phyloP scores from a whole-genome alignment of 1,140 invertebrate species.

The Colletes latitarsis region DNA sequence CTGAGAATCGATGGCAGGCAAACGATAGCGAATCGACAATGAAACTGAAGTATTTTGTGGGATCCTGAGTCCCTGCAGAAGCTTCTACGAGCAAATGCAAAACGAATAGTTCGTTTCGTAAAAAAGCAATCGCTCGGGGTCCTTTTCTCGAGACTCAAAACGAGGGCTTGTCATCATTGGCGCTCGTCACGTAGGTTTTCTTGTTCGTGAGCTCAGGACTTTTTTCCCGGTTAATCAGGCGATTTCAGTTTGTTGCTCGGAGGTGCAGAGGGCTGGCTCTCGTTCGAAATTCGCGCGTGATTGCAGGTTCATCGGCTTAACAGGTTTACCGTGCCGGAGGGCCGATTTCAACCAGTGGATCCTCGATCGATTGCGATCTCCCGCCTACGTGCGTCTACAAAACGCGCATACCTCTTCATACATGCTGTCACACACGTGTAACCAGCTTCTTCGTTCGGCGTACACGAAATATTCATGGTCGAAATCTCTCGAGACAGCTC shows the following conservation, averaged over 20 bases:
- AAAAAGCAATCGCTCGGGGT: too few relatives aligned
- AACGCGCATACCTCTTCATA: not conserved
- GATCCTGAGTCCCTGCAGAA: too few relatives aligned
- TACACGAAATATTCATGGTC: too few relatives aligned
- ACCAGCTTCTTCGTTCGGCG: not conserved
- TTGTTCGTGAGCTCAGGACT: not conserved
- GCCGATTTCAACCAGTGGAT: slow-evolving; percentile 31
- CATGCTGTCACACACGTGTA: not conserved
- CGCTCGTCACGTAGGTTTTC: slow-evolving; percentile 20
- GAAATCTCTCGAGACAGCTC: too few relatives aligned
- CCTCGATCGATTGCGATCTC: slow-evolving; percentile 36
- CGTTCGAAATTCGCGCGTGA: slow-evolving; percentile 51
- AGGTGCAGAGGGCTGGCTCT: slow-evolving; percentile 45
- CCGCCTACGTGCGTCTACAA: slow-evolving; percentile 20
- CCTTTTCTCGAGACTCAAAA: not conserved
- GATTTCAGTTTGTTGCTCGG: slow-evolving; percentile 26
- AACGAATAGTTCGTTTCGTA: too few relatives aligned
- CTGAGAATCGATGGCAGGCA: too few relatives aligned
- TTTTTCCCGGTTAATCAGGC: slow-evolving; percentile 25
- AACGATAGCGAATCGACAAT: too few relatives aligned
- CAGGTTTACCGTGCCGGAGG: slow-evolving; percentile 40
- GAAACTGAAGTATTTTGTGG: too few relatives aligned
- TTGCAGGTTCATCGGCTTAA: slow-evolving; percentile 54
- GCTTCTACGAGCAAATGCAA: too few relatives aligned
- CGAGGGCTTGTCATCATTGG: slow-evolving; percentile 12